Conservation (phyloP, 1,140 invertebrate species). For the Drosophila saltans region DNA sequence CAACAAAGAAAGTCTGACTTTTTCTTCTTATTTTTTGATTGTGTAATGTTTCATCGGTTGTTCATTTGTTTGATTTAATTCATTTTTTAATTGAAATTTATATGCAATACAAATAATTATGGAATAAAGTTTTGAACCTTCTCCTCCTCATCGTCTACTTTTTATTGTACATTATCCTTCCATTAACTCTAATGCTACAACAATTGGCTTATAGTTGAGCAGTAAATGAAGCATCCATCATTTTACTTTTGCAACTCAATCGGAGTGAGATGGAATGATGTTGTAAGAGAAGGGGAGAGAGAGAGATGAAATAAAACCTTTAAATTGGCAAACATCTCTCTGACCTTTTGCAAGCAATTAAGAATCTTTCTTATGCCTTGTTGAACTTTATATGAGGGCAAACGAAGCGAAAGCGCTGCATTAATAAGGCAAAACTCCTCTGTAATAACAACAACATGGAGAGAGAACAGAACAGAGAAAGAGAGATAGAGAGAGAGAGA, state of each 20-base stretch:
- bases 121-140: neutral
- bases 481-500: neutral
- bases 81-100: neutral
- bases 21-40: no score
- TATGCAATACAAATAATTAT: neutral
- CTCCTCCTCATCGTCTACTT: neutral
- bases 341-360: slow-evolving; percentile 67
- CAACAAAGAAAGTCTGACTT: no score
- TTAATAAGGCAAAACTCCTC: slow-evolving; percentile 54
- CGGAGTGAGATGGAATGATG: neutral
- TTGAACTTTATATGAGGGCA: slow-evolving; percentile 40
- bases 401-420: slow-evolving; percentile 29
- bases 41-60: neutral
- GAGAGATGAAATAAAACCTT: slow-evolving; percentile 28
- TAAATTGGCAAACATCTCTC: slow-evolving; percentile 27
- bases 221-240: slow-evolving; percentile 77
- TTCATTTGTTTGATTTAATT: slow-evolving; percentile 3
- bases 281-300: neutral
- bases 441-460: slow-evolving; percentile 25
- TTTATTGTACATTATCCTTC: neutral
- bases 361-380: slow-evolving; percentile 49
- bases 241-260: slow-evolving; percentile 29
- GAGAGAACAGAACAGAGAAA: neutral
- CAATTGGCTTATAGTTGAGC: slow-evolving; percentile 48
- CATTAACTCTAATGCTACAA: slow-evolving; percentile 26